Conservation (phyloP, 2,797 vertebrate species). For the Microctenopoma lineatum region DNA sequence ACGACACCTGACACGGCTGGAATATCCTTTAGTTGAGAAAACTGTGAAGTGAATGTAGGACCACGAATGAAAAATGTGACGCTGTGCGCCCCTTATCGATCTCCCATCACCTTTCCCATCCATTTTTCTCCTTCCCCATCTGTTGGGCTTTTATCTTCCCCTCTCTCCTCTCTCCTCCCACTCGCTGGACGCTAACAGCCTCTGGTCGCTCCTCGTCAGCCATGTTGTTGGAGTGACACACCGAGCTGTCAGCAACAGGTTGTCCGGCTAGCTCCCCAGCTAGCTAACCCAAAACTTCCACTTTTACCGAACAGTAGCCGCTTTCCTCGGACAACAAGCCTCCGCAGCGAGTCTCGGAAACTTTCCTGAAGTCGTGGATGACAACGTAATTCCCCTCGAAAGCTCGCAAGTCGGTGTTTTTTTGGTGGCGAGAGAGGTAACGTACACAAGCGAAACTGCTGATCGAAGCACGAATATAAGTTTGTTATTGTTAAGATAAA, state of each 20-base stretch:
- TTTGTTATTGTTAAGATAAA: constrained; percentile 48
- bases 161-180: constrained; percentile 67
- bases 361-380: constrained; percentile 12
- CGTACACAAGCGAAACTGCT: constrained; percentile 65
- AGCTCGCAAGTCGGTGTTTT: constrained; percentile 53
- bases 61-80: not conserved
- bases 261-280: constrained; percentile 21
- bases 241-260: constrained; percentile 83
- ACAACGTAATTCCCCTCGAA: constrained; percentile 7
- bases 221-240: constrained; percentile 82
- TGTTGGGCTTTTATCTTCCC: constrained; percentile 7
- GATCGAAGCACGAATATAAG: constrained; percentile 66
- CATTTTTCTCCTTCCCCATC: constrained; percentile 30
- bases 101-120: not conserved
- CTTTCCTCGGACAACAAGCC: constrained; percentile 10
- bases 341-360: not conserved
- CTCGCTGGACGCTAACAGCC: constrained; percentile 52
- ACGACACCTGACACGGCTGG: not conserved
- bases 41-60: not conserved
- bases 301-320: not conserved
- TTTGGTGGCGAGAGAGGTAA: constrained; percentile 58
- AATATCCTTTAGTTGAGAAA: not conserved
- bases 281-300: constrained; percentile 17
- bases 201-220: constrained; percentile 69
- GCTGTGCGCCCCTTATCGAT: too few species aligned